Evolutionary conservation across 2,113 vertebrate genomes (phyloP), one percentile per base, ranked within the genome.

Genomic region (Aptenodytes patagonicus): DNA sequence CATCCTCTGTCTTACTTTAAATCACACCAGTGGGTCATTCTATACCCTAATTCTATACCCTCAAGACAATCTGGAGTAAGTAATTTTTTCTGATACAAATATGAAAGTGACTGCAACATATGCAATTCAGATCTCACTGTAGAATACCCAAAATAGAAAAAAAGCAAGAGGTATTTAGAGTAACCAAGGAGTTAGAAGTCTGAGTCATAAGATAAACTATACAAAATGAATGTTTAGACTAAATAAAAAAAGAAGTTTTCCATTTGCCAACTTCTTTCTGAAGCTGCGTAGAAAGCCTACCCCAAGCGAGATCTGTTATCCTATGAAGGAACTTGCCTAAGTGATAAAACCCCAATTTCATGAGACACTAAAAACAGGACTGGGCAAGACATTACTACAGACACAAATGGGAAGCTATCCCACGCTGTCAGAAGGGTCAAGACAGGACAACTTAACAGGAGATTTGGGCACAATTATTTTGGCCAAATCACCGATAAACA

Each of bases 311-410:
- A 55, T 64, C n/a, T 70, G 40, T 61, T 91, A 82, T 11, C 83
- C 87, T 2, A 5, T 0, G 55, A 58, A 75, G 89, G 80, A 92
- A 93, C 91, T 81, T 68, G 94, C 93, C 89, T 42, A 71, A 96
- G 87, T 7, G 61, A 94, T 84, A 89, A 96, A 96, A 29, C 31
- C 87, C 73, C 87, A 79, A 84, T 84, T 92, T 75, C 61, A 51
- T 0, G 2, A 87, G 89, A 40, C 83, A 78, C 44, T 79, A 34
- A 62, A 76, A 78, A 15, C 89, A 89, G 89, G 94, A 93, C 60
- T 64, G 84, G 87, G 87, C 91, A 96, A 93, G 91, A 91, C 55
- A 2, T 0, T 29, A 20, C 36, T 22, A 40, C 58, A 77, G 36
- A 55, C n/a, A 46, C 28, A 13, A 51, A 1, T 0, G 9, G 40